Base-by-base conservation (phyloP, 2,888 invertebrate species). In the Heliconius charithonia region DNA sequence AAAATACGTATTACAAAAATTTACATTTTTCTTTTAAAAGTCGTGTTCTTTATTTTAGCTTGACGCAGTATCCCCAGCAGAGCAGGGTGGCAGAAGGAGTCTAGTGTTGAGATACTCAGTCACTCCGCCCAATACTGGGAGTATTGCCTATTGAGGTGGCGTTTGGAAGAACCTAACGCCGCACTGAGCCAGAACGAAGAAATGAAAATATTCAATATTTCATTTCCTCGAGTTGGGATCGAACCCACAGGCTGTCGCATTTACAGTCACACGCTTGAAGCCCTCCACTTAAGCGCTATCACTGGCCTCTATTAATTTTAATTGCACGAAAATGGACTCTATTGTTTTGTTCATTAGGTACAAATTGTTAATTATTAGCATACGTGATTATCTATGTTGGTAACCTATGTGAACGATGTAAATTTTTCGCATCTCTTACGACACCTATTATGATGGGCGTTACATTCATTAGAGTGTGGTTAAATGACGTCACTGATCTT, bases 401-500 rank as follows among this genome's bases (percentile, higher is more conserved):
- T 56, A 63, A 71, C 41, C 51, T 12, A 66, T 37, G 37, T 37
- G 25, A 56, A 72, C 22, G 6, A 25, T 59, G 72, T 59, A 70
- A 59, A 72, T 37, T 76, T 80, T 75, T 65, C 73, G 74, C 75
- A 78, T 81, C 79, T 83, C 41, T 82, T 81, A 81, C 65, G 65
- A 37, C 56, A 79, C 82, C 83, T 80, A 84, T 87, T 86, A 85
- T 86, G 87, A 85, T 86, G 85, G 84, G 82, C 81, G 86, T 84
- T 85, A 84, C 84, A 89, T 87, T 91, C 91, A 93, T 93, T 93
- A 92, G 86, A 89, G 88, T 88, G 88, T 88, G 88, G 84, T 87
- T 86, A 85, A 89, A 85, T 93, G 90, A 92, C 91, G 92, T 91
- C 89, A 93, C 86, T 85, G 85, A 86, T 91, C 91, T 93, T 93